Evolutionary conservation across 1,140 invertebrate species (phyloP).

Genomic region (Tetragnatha versicolor): DNA sequence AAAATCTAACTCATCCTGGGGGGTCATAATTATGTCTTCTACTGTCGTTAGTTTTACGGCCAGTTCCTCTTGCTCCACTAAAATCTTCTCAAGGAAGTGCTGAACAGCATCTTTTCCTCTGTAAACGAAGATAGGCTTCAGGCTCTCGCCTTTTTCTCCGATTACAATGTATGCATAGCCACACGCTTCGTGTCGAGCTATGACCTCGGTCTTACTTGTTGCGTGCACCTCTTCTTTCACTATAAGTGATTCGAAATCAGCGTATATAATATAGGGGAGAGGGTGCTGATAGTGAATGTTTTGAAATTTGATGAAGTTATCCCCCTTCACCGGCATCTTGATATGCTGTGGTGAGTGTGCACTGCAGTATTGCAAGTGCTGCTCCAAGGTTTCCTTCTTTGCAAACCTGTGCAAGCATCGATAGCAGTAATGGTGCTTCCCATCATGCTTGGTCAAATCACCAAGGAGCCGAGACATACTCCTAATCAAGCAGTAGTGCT

Average conservation of each 20-base stretch:
- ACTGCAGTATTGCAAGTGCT: background rate
- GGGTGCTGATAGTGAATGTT: background rate
- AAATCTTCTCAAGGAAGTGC: background rate
- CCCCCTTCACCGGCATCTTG: background rate
- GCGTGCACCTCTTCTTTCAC: background rate
- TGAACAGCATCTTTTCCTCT: background rate
- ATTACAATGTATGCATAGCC: slow-evolving; percentile 1
- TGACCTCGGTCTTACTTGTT: background rate
- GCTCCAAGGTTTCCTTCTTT: background rate
- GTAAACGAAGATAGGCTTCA: background rate
- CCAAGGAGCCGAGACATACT: background rate
- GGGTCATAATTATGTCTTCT: background rate
- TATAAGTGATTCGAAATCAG: background rate
- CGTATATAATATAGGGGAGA: background rate
- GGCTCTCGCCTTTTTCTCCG: background rate
- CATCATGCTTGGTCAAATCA: background rate
- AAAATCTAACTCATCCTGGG: background rate
- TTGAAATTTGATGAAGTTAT: background rate
- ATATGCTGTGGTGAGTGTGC: background rate
- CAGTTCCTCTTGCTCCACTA: background rate
- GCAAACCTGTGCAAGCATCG: background rate
- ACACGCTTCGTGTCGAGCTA: background rate
- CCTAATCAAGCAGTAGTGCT: background rate
- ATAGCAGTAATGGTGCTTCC: background rate
- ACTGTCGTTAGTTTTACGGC: background rate